phyloP scores from a whole-genome alignment of 1,140 invertebrate genomes.

The Drosophila jambulina region DNA sequence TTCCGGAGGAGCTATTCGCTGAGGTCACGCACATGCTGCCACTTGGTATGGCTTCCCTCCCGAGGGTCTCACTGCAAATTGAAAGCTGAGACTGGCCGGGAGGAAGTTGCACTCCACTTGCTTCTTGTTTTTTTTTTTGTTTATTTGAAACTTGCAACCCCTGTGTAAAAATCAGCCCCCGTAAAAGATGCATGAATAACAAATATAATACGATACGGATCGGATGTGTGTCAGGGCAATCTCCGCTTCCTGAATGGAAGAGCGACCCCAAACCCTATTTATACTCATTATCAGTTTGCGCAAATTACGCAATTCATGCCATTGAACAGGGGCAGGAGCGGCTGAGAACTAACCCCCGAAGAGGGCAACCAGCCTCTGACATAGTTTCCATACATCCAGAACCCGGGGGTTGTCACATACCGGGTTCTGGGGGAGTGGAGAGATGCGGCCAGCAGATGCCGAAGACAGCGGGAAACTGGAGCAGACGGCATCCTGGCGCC shows the following conservation, averaged over 20 bases:
- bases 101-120: constrained; percentile 46
- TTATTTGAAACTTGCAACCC: constrained; percentile 26
- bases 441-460: constrained; percentile 19
- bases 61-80: constrained; percentile 19
- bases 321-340: constrained; percentile 23
- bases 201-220: constrained; percentile 70
- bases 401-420: background rate
- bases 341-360: constrained; percentile 21
- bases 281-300: constrained; percentile 66
- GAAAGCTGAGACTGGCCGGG: constrained; percentile 41
- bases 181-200: constrained; percentile 22
- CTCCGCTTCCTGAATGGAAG: constrained; percentile 61
- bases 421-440: background rate
- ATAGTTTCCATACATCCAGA: constrained; percentile 54
- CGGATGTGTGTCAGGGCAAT: constrained; percentile 70
- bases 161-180: constrained; percentile 12
- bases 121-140: constrained; percentile 12
- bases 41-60: constrained; percentile 28
- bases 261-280: constrained; percentile 10
- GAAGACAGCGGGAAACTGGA: constrained; percentile 68
- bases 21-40: constrained; percentile 49
- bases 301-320: constrained; percentile 73
- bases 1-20: constrained; percentile 32
- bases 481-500: constrained; percentile 76
- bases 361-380: constrained; percentile 55